Conservation (phyloP, 2,113 vertebrate species). For the Neolamprologus modestus region DNA sequence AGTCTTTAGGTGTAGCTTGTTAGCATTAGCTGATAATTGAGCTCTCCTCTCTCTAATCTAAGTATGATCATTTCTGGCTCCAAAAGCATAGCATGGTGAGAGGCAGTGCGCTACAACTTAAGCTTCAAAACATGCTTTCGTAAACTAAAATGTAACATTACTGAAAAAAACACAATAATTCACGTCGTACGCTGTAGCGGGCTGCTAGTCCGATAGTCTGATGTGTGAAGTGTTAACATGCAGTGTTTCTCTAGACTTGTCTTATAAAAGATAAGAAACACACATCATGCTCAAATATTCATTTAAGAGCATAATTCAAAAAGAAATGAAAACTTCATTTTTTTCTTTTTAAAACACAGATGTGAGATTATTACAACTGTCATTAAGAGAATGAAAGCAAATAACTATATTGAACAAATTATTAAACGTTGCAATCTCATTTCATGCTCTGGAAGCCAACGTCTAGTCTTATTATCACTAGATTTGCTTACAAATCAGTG, state of each 20-base stretch:
- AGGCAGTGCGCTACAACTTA: neutral
- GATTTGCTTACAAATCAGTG: neutral
- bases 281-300: neutral
- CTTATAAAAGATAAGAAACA: neutral
- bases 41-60: neutral
- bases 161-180: neutral
- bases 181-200: accelerated
- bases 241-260: neutral
- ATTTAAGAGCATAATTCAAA: neutral
- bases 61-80: neutral
- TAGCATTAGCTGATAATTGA: neutral
- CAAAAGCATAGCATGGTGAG: neutral
- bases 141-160: neutral
- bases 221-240: neutral
- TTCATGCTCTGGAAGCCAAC: neutral
- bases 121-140: neutral
- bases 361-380: neutral
- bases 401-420: neutral
- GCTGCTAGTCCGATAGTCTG: neutral
- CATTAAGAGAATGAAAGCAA: neutral
- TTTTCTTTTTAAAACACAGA: neutral
- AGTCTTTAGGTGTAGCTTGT: neutral
- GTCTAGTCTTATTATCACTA: neutral
- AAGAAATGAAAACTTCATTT: neutral
- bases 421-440: neutral